These are phyloP conservation scores for Chromis chromis DNA, from an alignment of 2,797 vertebrate genomes.

Conservation along the genomic window DNA sequence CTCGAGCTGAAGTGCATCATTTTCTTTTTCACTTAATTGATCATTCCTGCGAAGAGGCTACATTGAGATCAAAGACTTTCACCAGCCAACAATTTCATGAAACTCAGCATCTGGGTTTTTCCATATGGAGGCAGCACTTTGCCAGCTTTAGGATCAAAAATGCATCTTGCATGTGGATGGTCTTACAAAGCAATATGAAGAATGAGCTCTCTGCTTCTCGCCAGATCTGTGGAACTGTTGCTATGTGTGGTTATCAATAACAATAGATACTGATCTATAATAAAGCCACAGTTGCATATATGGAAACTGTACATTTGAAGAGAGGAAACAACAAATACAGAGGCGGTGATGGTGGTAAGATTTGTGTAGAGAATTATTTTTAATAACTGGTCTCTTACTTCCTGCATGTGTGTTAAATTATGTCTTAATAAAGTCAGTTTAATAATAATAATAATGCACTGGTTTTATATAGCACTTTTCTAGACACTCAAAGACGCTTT, in stretches of 20 bases:
- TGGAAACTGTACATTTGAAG: background rate
- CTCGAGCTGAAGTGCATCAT: background rate
- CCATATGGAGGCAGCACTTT: conserved; percentile 54
- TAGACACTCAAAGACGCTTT: no score
- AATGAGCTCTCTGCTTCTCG: conserved; percentile 39
- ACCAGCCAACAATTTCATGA: conserved; percentile 1
- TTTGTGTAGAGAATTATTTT: background rate
- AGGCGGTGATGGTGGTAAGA: background rate
- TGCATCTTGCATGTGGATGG: conserved; percentile 56
- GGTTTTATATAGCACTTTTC: no score
- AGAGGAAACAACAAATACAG: background rate
- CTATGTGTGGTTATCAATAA: conserved; percentile 30
- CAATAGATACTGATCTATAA: background rate
- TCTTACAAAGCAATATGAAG: conserved; percentile 52
- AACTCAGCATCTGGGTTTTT: conserved; percentile 33
- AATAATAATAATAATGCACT: no score
- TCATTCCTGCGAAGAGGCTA: background rate
- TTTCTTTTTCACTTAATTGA: conserved; percentile 5
- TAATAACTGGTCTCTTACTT: background rate
- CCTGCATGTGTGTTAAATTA: background rate
- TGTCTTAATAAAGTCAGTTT: background rate
- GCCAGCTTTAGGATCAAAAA: conserved; percentile 59
- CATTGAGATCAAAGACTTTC: conserved; percentile 39
- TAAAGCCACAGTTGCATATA: background rate
- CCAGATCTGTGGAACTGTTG: conserved; percentile 34